phyloP scores from a whole-genome alignment of 1,140 invertebrate species.

The Anastrepha obliqua region DNA sequence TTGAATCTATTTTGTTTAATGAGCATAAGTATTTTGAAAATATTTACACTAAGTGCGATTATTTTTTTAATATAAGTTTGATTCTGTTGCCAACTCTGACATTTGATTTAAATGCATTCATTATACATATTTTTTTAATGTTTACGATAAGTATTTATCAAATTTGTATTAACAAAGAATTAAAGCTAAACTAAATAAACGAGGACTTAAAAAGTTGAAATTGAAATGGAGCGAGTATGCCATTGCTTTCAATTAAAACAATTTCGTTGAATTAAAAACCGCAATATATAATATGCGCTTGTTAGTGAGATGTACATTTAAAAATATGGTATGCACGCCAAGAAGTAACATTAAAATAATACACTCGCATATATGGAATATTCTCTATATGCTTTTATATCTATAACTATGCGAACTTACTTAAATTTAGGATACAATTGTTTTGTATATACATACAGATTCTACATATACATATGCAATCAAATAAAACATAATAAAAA shows the following conservation, averaged over 20 bases:
- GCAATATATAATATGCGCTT: not conserved
- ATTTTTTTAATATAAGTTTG: conserved; percentile 8
- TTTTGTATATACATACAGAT: conserved; percentile 44
- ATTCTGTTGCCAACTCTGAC: conserved; percentile 12
- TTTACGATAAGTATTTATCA: conserved; percentile 29
- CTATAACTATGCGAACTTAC: conserved; percentile 7
- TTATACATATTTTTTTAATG: not conserved
- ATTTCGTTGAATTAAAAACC: not conserved
- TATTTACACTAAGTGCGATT: not conserved
- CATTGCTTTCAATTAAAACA: not conserved
- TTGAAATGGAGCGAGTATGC: not conserved
- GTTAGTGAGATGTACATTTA: not conserved
- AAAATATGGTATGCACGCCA: no score
- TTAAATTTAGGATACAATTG: conserved; percentile 25
- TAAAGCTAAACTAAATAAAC: not conserved
- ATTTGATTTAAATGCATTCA: conserved; percentile 20
- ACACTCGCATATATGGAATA: not conserved
- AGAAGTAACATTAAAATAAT: no score
- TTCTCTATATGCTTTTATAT: not conserved
- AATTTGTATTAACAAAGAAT: conserved; percentile 10
- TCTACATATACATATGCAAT: conserved; percentile 6
- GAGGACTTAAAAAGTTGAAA: not conserved
- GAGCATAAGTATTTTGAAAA: not conserved
- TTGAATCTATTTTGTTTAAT: not conserved
- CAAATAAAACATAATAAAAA: conserved; percentile 27